Evolutionary conservation across 2,113 vertebrate genomes (phyloP).

Genomic region (Theristicus caerulescens): DNA sequence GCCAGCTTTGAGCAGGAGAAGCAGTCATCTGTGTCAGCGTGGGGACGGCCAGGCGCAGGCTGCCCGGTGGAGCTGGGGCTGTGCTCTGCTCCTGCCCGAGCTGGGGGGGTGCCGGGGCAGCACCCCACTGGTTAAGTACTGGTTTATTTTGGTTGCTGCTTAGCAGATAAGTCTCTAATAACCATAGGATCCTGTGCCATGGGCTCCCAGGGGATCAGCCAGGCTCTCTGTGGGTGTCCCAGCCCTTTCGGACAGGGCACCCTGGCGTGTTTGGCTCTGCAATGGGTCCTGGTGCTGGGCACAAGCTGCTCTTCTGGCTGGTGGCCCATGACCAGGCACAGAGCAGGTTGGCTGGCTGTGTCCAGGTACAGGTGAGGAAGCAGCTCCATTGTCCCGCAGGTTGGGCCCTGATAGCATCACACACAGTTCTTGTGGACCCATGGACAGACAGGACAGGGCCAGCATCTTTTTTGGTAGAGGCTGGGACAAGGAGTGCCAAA

Average conservation of each 20-base stretch:
- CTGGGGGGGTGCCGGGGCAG: background rate
- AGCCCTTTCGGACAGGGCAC: background rate
- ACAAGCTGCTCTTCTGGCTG: background rate
- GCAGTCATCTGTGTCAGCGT: background rate
- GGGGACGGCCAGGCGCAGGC: background rate
- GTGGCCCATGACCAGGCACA: background rate
- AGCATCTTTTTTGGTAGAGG: background rate
- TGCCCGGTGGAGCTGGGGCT: background rate
- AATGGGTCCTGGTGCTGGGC: background rate
- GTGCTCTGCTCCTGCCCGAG: background rate
- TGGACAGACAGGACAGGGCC: background rate
- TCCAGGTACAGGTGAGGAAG: background rate
- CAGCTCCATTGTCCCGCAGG: background rate
- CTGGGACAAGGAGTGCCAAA: background rate
- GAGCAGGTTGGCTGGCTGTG: background rate
- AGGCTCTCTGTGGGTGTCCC: background rate
- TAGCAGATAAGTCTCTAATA: background rate
- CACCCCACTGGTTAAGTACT: background rate
- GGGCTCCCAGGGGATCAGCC: background rate
- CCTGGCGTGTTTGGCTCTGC: background rate
- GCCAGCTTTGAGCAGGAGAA: rapidly evolving
- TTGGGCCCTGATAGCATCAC: background rate
- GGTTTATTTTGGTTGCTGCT: background rate
- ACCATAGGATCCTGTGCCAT: background rate
- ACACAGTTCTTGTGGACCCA: background rate